These are phyloP conservation scores for Fragum fragum DNA, from an alignment of 2,888 invertebrate species.

Conservation along the genomic window DNA sequence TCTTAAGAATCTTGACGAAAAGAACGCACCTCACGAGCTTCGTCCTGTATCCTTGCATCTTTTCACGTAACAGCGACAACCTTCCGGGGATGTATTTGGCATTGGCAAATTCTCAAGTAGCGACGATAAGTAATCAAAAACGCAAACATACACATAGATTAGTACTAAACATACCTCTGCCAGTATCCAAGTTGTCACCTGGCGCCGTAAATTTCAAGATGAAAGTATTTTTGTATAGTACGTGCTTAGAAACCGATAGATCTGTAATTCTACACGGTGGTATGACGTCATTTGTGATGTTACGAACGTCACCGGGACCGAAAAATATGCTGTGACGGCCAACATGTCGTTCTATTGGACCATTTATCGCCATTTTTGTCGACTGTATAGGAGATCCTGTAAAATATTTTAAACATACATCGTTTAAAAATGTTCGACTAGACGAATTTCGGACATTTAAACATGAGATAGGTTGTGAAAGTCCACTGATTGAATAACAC, in stretches of 20 bases:
- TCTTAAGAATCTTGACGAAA: too few relatives aligned
- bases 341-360: slow-evolving; percentile 31
- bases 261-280: slow-evolving; percentile 74
- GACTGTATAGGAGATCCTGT: neutral
- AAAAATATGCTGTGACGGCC: slow-evolving; percentile 14
- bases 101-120: too few relatives aligned
- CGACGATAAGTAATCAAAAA: too few relatives aligned
- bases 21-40: too few relatives aligned
- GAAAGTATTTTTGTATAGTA: slow-evolving; percentile 64
- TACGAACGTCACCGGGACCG: neutral
- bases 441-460: too few relatives aligned
- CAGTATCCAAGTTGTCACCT: slow-evolving; percentile 76
- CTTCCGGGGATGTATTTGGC: too few relatives aligned
- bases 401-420: neutral
- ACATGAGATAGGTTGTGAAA: too few relatives aligned
- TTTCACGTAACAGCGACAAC: neutral
- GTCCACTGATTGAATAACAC: too few relatives aligned
- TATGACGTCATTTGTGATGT: neutral
- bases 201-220: slow-evolving; percentile 77
- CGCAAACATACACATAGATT: too few relatives aligned
- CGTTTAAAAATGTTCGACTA: neutral
- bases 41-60: too few relatives aligned
- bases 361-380: neutral
- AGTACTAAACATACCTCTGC: slow-evolving; percentile 72
- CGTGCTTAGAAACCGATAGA: slow-evolving; percentile 68